Conservation (phyloP, 2,113 vertebrate species). For the Arothron firmamentum region DNA sequence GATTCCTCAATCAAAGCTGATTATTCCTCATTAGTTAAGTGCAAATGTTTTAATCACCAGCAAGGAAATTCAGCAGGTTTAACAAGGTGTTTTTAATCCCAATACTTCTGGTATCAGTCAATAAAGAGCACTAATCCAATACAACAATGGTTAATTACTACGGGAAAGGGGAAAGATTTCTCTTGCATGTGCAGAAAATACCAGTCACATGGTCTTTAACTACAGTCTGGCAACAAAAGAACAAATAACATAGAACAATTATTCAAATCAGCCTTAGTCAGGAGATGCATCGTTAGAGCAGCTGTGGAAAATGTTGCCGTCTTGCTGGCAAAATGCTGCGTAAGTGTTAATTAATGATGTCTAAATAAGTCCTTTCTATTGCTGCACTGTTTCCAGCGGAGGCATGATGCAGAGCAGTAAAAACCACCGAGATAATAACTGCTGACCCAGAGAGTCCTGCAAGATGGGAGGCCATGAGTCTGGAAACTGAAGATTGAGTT, state of each 20-base stretch:
- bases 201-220: too few relatives aligned
- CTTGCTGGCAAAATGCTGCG: conserved; percentile 19
- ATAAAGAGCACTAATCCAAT: too few relatives aligned
- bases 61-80: conserved; percentile 18
- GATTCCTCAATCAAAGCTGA: conserved; percentile 1
- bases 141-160: too few relatives aligned
- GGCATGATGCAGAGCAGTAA: conserved; percentile 6
- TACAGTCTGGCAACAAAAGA: conserved; percentile 9
- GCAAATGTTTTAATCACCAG: background rate
- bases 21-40: conserved; percentile 10
- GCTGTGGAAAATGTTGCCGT: too few relatives aligned
- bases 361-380: conserved; percentile 7
- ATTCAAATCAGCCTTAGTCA: too few relatives aligned
- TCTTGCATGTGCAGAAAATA: too few relatives aligned
- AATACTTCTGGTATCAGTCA: too few relatives aligned
- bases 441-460: conserved; percentile 32
- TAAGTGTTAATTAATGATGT: conserved; percentile 33
- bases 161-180: too few relatives aligned
- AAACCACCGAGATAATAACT: conserved; percentile 36
- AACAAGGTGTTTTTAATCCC: background rate
- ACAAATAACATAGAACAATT: background rate
- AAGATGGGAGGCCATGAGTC: conserved; percentile 52
- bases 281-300: too few relatives aligned
- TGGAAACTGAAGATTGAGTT: conserved; percentile 39
- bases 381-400: background rate